Evolutionary conservation across 2,797 vertebrate genomes (phyloP).

Genomic region (Pipistrellus nathusii): DNA sequence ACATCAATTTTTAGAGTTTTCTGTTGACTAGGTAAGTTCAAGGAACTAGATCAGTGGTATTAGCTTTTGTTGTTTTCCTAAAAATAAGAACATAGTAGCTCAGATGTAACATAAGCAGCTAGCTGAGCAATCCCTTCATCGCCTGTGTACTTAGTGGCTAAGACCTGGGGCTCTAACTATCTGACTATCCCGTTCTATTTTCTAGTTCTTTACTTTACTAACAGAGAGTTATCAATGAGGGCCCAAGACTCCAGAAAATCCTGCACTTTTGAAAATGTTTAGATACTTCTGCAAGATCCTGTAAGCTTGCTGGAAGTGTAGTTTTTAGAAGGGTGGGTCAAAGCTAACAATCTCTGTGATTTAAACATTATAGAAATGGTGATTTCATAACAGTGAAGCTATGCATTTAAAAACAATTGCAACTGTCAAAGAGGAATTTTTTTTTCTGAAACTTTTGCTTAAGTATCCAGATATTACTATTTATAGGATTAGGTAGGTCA

Average conservation of each 20-base stretch:
- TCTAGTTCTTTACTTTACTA: constrained; percentile 40
- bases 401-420: background rate
- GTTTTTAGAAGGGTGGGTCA: background rate
- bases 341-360: background rate
- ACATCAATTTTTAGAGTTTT: background rate
- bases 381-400: background rate
- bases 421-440: constrained; percentile 39
- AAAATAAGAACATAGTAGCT: background rate
- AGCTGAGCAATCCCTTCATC: background rate
- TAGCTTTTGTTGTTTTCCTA: constrained; percentile 1
- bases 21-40: background rate
- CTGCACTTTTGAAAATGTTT: constrained; percentile 36
- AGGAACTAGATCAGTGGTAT: background rate
- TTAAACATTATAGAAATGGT: background rate
- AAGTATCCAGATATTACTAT: background rate
- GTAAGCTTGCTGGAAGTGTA: constrained; percentile 1
- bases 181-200: constrained; percentile 8
- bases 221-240: background rate
- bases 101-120: background rate
- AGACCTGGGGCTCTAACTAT: background rate
- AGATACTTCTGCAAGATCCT: background rate
- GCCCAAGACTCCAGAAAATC: constrained; percentile 34
- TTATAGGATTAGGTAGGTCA: constrained; percentile 44
- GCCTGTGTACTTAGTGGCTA: background rate
- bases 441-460: constrained; percentile 51